Evolutionary conservation across 1,140 invertebrate genomes (phyloP), one percentile per base, ranked within the genome.

Genomic region (Adoxophyes honmai): DNA sequence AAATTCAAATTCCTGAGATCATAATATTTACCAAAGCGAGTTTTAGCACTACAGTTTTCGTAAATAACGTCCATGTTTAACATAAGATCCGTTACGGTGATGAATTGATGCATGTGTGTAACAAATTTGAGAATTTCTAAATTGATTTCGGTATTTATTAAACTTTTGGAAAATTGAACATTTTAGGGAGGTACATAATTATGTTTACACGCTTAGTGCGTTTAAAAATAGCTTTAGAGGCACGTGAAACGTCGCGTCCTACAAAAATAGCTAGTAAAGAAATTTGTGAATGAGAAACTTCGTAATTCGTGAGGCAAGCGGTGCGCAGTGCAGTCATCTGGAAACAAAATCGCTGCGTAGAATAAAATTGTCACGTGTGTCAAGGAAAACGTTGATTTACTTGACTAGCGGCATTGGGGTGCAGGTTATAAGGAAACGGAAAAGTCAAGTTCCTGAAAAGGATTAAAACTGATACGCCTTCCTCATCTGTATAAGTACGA

Each of bases 321-420:
- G 18, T 48, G 16, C 42, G 21, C 42, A 11, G 16, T 33, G 42
- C 42, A 48, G 42, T 33, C 18, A 33, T 48, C 10, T 21, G 42
- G 16, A 48, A 13, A 28, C 21, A 28, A 28, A 28, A 6, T 3
- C 2, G 6, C 18, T 11, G 18, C 9, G 42, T 48, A 48, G 21
- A 28, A 28, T 6, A 28, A 28, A 6, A 28, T 3, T 28, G 42
- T 48, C 21, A 13, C 21, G 21, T 33, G 42, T 28, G 42, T 21
- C 42, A 48, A 48, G 42, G 42, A 48, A 48, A 48, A 48, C 18
- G n/a, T 48, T 48, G 42, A 48, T 18, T 48, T 28, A 48, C 11
- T 48, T 33, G 10, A 8, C n/a, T 48, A 28, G n/a, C 9, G 18
- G 42, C 42, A 48, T 33, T 48, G 11, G 11, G 16, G 21, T 28